Evolutionary conservation across 2,113 vertebrate species (phyloP), one percentile per base, ranked within the genome.

Genomic region (Gobio gobio): DNA sequence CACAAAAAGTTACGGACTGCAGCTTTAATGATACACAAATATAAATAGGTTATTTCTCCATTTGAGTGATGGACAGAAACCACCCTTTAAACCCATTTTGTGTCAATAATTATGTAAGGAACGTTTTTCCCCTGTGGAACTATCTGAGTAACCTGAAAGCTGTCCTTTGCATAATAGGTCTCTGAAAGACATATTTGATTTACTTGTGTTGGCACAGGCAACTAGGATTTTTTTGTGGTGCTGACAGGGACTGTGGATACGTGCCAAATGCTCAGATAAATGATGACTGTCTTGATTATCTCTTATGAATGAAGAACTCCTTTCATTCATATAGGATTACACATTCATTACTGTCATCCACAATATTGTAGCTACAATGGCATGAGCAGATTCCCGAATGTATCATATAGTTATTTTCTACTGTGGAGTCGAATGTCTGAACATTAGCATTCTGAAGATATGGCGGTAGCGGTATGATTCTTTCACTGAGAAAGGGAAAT

Each of bases 291-390:
- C 29, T 36, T 56, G 26, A 78, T 58, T n/a, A 40, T 78, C 10
- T 36, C 75, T 59, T 78, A 78, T 40, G 49, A 78, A 36, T 73
- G 40, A 73, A 47, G 40, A 73, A 47, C 9, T 78, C 54, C 75
- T 40, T 78, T 78, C 47, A 12, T 56, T 56, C 16, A 76, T 33
- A 70, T 8, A 40, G 40, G 70, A 73, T 47, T 45, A 73, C 5
- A 45, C 40, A 73, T 45, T n/a, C 5, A 73, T 73, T 73, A 45
- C 70, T 73, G 10, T 47, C 70, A 24, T 47, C 22, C 12, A 73
- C 12, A 73, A 14, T 47, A 45, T 8, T 29, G 26, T 72, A 22
- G 20, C 10, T 72, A 72, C 10, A n/a, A 47, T 40, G 10, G 45
- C 40, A 47, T 24, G 20, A 73, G 22, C 10, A 45, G 22, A 45